Percentiles rank a stretch among this genome's conserved stretches.
Conservation (phyloP, 2,113 vertebrate genomes). For the Chelonoidis abingdonii region DNA sequence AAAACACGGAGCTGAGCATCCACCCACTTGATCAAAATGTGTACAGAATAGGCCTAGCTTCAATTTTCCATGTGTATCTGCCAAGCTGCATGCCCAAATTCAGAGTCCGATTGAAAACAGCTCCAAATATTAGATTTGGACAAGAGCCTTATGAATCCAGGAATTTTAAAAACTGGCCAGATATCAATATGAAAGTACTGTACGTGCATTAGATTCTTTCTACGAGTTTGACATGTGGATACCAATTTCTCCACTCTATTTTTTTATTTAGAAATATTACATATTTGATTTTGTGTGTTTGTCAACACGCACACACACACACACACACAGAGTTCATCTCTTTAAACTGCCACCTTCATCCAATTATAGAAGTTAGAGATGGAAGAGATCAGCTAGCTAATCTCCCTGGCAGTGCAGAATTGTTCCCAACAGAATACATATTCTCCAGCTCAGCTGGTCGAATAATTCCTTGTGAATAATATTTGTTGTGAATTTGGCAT, state of each 20-base stretch:
- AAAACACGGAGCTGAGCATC: neutral
- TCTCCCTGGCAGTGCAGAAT: slow-evolving; percentile 51
- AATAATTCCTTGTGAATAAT: slow-evolving; percentile 73
- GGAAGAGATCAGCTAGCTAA: slow-evolving; percentile 47
- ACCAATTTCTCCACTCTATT: slow-evolving; percentile 22
- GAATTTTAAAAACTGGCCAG: neutral
- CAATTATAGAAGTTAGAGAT: slow-evolving; percentile 62
- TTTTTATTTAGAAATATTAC: slow-evolving; percentile 54
- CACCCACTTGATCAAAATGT: neutral
- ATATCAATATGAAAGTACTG: slow-evolving; percentile 37
- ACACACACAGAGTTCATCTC: neutral
- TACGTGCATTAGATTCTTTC: slow-evolving; percentile 1
- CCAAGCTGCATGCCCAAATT: neutral
- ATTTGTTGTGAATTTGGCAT: slow-evolving; percentile 76
- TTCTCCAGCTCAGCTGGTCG: slow-evolving; percentile 62
- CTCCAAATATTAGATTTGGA: neutral
- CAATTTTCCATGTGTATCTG: neutral
- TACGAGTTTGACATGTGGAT: slow-evolving; percentile 34
- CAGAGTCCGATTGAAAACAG: neutral
- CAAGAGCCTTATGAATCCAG: neutral
- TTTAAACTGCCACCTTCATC: slow-evolving; percentile 55
- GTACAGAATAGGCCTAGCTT: neutral
- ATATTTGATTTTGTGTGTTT: neutral
- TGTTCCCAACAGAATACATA: slow-evolving; percentile 69
- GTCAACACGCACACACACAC: slow-evolving; percentile 55